Evolutionary conservation across 1,140 invertebrate species (phyloP).

Genomic region (Hydropsyche tenuis): DNA sequence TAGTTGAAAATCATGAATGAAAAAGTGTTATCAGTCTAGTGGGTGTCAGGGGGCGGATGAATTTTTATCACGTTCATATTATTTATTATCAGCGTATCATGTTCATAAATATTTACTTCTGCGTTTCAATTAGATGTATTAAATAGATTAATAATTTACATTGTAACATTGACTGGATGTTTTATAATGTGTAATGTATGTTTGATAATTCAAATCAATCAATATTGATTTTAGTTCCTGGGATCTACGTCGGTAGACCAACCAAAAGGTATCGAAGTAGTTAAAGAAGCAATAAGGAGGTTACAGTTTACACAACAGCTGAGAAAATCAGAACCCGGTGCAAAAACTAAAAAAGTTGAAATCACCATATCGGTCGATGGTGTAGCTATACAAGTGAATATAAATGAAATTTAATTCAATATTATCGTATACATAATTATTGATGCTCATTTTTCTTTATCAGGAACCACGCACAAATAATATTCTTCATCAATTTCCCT

Average conservation of each 20-base stretch:
- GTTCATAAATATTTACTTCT: neutral
- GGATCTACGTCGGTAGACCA: conserved; percentile 92
- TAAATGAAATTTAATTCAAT: conserved; percentile 7
- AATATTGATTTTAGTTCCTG: conserved; percentile 76
- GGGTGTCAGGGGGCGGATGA: conserved; percentile 27
- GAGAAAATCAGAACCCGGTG: conserved; percentile 86
- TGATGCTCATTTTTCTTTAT: conserved; percentile 47
- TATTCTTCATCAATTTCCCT: conserved; percentile 92
- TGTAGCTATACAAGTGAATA: conserved; percentile 85
- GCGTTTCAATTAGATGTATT: neutral
- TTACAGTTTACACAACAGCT: conserved; percentile 93
- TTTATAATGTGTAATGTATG: no score
- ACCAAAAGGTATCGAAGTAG: conserved; percentile 95
- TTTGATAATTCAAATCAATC: no score
- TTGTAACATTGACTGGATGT: neutral
- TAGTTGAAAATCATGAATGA: neutral
- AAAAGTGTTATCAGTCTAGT: neutral
- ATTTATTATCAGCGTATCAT: no score
- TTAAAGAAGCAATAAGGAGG: conserved; percentile 94
- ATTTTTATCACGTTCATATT: neutral
- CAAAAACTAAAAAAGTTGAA: conserved; percentile 92
- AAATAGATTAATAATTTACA: neutral
- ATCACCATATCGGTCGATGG: conserved; percentile 95
- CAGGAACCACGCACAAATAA: conserved; percentile 71
- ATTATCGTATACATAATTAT: neutral